A percentile compares a stretch with the other conserved stretches of the same genome.
Conservation (phyloP, 2,797 vertebrate species). For the Antrozous pallidus region DNA sequence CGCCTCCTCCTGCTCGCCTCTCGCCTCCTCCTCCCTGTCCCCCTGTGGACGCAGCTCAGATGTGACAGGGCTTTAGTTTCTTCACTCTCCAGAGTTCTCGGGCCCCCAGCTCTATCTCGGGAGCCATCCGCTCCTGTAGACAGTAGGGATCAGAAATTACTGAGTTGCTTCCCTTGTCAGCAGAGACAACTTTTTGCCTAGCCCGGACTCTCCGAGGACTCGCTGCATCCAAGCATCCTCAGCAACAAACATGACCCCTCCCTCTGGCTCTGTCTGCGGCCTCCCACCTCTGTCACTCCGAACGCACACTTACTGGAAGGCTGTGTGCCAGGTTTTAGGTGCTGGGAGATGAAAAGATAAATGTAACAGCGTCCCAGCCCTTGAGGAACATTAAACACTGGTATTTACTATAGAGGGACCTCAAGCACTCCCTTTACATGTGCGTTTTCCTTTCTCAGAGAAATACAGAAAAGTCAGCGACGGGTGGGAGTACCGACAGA, state of each 20-base stretch:
- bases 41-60: background rate
- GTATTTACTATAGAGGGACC: background rate
- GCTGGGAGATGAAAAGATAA: background rate
- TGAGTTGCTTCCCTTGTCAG: background rate
- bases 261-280: background rate
- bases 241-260: background rate
- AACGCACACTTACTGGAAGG: background rate
- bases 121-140: background rate
- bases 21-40: conserved; percentile 18
- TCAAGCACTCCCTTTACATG: background rate
- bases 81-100: background rate
- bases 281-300: background rate
- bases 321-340: background rate
- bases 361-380: background rate
- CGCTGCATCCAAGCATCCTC: background rate
- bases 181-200: background rate
- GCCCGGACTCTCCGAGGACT: background rate
- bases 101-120: background rate
- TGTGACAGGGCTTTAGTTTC: background rate
- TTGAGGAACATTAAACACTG: background rate
- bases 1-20: background rate
- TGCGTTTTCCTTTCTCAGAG: background rate
- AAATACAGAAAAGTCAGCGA: background rate
- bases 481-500: background rate
- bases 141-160: background rate